phyloP scores from a whole-genome alignment of 2,113 vertebrate genomes.

The Dissostichus mawsoni region DNA sequence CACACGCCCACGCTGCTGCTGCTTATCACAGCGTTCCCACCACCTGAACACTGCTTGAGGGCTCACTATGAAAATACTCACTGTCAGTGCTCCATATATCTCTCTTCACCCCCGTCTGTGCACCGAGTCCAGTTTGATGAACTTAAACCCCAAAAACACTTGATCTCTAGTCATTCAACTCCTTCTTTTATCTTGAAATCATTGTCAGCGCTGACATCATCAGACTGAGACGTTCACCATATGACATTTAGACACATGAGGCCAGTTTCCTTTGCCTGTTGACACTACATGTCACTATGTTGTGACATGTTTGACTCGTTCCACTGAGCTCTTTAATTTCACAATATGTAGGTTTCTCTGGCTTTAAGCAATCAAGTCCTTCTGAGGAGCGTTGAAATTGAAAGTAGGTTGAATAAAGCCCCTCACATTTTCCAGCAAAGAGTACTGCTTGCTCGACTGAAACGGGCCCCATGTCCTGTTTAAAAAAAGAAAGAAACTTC shows the following conservation, averaged over 20 bases:
- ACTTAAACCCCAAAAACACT: not conserved
- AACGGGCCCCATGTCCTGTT: not conserved
- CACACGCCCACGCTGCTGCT: constrained; percentile 66
- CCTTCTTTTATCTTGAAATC: not conserved
- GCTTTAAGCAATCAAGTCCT: not conserved
- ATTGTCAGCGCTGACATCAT: constrained; percentile 17
- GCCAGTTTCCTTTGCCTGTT: constrained; percentile 29
- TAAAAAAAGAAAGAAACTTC: constrained; percentile 30
- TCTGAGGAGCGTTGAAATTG: constrained; percentile 15
- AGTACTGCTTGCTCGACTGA: constrained; percentile 8
- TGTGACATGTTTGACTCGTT: not conserved
- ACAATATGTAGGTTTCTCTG: not conserved
- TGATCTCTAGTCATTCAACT: not conserved
- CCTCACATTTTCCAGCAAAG: constrained; percentile 32
- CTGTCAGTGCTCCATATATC: constrained; percentile 4
- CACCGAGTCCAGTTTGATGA: not conserved
- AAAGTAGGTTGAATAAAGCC: constrained; percentile 46
- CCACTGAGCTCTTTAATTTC: not conserved
- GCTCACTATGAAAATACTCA: constrained; percentile 16
- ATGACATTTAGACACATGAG: constrained; percentile 41
- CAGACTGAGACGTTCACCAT: not conserved
- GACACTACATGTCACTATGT: not conserved
- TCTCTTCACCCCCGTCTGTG: not conserved
- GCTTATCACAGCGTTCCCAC: constrained; percentile 61
- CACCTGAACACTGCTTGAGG: constrained; percentile 46